Base-by-base conservation (phyloP, 2,888 invertebrate species). In the Hylaea fasciaria region DNA sequence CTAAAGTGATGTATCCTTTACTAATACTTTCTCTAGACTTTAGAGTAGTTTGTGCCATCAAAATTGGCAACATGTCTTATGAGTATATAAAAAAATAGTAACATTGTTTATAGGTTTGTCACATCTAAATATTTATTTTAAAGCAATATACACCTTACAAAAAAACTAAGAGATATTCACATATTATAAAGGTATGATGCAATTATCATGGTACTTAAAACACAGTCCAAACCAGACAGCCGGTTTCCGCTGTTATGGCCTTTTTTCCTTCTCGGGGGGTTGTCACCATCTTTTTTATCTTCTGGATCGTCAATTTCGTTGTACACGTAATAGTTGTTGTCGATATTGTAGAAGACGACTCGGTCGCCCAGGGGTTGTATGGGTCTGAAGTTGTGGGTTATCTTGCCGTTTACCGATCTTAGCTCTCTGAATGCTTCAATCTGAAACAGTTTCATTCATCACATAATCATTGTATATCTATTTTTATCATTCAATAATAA, bases 331-430 rank as follows among this genome's bases (percentile, higher is more conserved):
- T 91, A 92, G 55, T 80, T 91, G 68, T 71, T 87, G 64, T 91
- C 93, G 1, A 93, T 83, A 64, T 95, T 95, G 73, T 94, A 94
- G 77, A 89, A 94, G 0, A 96, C 94, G 0, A 88, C 86, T 68
- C 97, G 92, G 72, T 95, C 95, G 32, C 96, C 95, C 0, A 96
- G 88, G 0, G 96, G 96, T 77, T 97, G 96, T 35, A 96, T 94
- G 0, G 97, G 97, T 12, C 97, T 94, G 82, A 95, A 96, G 84
- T 97, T 97, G 78, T 96, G 96, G 0, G 94, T 95, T 64, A 97
- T 89, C 68, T 93, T 92, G 2, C 96, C 96, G 52, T 94, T 93
- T 10, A 93, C 87, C 1, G 94, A 94, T 51, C 93, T 92, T 40
- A 97, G 87, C 66, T 93, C 92, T 45, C 97, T 94, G 80, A 97